Conservation (phyloP, 2,113 vertebrate genomes). For the Ophiodon elongatus region DNA sequence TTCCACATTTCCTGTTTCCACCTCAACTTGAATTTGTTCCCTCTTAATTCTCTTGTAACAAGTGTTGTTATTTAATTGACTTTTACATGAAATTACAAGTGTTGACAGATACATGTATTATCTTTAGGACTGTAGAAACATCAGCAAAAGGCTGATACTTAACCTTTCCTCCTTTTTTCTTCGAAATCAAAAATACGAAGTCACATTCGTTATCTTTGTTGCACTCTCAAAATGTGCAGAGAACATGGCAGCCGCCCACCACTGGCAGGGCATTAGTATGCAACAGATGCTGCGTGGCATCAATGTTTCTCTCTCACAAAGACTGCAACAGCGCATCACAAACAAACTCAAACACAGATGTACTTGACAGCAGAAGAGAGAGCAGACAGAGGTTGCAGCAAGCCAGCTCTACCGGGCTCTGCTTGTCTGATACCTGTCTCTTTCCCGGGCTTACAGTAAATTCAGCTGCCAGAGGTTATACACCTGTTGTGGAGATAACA, state of each 20-base stretch:
- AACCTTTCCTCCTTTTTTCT: neutral
- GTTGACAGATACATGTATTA: neutral
- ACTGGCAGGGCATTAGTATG: constrained; percentile 42
- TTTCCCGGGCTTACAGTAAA: constrained; percentile 36
- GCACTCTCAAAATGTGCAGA: constrained; percentile 12
- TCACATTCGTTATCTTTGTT: constrained; percentile 25
- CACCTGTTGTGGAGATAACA: constrained; percentile 46
- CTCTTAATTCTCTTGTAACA: neutral
- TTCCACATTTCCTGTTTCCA: too few species aligned
- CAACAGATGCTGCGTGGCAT: constrained; percentile 42
- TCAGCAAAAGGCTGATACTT: neutral
- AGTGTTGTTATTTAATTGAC: neutral
- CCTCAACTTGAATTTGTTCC: neutral
- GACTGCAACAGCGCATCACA: constrained; percentile 50
- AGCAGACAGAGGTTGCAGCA: constrained; percentile 17
- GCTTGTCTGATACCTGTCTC: constrained; percentile 43
- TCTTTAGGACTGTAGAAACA: neutral
- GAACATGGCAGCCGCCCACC: constrained; percentile 29
- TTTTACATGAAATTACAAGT: neutral
- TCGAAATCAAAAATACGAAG: constrained; percentile 28
- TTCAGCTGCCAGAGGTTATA: constrained; percentile 44
- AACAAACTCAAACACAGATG: constrained; percentile 39
- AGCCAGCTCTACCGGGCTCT: constrained; percentile 21
- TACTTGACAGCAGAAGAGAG: constrained; percentile 43
- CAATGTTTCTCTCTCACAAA: constrained; percentile 30